phyloP scores from a whole-genome alignment of 1,140 invertebrate species.

The Anastrepha ludens region DNA sequence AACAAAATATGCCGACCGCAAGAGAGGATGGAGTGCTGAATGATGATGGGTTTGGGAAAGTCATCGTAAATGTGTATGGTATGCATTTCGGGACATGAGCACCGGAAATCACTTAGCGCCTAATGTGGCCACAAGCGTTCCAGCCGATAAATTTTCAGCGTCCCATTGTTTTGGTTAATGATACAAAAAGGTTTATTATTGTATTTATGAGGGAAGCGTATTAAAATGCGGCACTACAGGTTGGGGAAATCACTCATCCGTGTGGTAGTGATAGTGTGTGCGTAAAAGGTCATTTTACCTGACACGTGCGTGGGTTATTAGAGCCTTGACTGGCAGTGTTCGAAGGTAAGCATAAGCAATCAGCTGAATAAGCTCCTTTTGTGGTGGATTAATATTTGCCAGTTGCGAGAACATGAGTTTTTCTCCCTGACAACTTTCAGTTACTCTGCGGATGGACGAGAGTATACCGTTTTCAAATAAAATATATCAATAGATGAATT shows the following conservation, averaged over 20 bases:
- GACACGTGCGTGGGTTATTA: neutral
- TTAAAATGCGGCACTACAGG: neutral
- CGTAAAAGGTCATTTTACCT: neutral
- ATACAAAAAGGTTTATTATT: conserved; percentile 34
- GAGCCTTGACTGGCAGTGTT: neutral
- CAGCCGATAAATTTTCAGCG: conserved; percentile 19
- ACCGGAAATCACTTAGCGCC: conserved; percentile 39
- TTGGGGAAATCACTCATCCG: conserved; percentile 28
- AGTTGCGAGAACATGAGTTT: too few species aligned
- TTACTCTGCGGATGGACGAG: too few species aligned
- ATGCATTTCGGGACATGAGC: conserved; percentile 5
- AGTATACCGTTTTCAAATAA: too few species aligned
- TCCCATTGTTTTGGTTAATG: conserved; percentile 27
- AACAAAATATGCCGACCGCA: neutral
- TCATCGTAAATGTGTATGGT: neutral
- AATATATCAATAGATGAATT: too few species aligned
- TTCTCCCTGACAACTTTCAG: neutral
- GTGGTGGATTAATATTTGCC: too few species aligned
- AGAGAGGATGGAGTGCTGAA: neutral
- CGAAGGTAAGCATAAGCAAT: neutral
- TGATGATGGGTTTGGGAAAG: neutral
- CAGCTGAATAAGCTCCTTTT: neutral
- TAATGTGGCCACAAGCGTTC: conserved; percentile 19
- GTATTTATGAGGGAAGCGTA: conserved; percentile 5
- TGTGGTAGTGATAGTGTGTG: neutral